These are phyloP conservation scores for Cheirogaleus medius DNA, from an alignment of 2,113 vertebrate genomes.

Conservation along the genomic window DNA sequence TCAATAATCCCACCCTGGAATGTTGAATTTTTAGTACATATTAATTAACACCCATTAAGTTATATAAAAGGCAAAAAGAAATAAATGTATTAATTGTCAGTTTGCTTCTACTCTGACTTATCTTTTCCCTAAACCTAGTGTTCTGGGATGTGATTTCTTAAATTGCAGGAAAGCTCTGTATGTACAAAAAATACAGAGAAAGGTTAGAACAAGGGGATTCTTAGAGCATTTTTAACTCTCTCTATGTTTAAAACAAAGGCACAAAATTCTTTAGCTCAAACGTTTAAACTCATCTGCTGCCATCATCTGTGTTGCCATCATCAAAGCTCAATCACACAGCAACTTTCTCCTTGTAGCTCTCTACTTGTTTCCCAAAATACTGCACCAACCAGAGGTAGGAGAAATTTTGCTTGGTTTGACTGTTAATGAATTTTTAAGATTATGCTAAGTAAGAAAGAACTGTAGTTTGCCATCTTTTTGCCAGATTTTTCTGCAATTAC, in stretches of 20 bases:
- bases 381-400: too few relatives aligned
- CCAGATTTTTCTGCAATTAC: neutral
- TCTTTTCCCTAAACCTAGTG: constrained; percentile 41
- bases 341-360: neutral
- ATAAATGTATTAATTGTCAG: constrained; percentile 61
- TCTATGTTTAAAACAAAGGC: constrained; percentile 57
- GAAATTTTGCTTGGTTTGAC: neutral
- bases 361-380: neutral
- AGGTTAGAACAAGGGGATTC: constrained; percentile 47
- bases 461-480: neutral
- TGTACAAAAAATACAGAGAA: neutral
- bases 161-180: neutral
- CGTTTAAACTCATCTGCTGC: constrained; percentile 61
- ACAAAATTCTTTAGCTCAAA: constrained; percentile 65
- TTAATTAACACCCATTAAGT: constrained; percentile 85
- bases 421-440: neutral
- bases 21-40: constrained; percentile 78
- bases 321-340: neutral
- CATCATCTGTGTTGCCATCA: neutral
- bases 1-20: constrained; percentile 82
- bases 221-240: constrained; percentile 71
- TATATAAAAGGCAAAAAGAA: constrained; percentile 73
- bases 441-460: neutral
- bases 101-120: constrained; percentile 33
- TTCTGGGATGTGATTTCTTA: neutral